Conservation (phyloP, 2,888 invertebrate species). For the Nomada hirtipes region DNA sequence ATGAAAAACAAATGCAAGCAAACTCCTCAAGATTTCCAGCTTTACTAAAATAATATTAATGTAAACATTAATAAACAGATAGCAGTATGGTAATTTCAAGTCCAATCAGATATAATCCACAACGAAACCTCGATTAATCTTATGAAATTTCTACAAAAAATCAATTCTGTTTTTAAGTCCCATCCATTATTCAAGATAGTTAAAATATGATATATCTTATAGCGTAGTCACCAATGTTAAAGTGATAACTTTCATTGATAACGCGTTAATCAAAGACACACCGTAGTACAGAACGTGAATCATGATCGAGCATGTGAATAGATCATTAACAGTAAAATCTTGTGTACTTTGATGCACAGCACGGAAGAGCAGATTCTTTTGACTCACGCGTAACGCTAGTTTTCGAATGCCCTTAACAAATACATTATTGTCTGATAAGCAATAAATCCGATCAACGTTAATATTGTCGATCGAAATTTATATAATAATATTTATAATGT, state of each 20-base stretch:
- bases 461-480: conserved; percentile 52
- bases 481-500: conserved; percentile 27
- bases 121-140: no score
- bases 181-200: no score
- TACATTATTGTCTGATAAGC: conserved; percentile 63
- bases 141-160: no score
- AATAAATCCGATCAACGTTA: conserved; percentile 51
- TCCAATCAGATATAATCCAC: no score
- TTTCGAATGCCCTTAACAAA: conserved; percentile 55
- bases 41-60: no score
- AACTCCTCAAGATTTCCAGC: no score
- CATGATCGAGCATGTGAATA: conserved; percentile 37
- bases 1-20: no score
- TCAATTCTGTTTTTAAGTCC: no score
- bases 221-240: neutral
- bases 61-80: no score
- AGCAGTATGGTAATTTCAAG: no score
- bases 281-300: conserved; percentile 45
- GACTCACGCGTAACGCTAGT: conserved; percentile 53
- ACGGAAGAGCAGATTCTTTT: conserved; percentile 69
- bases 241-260: neutral
- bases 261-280: conserved; percentile 23
- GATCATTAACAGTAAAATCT: conserved; percentile 49
- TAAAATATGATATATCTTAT: neutral
- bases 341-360: conserved; percentile 60